Evolutionary conservation across 1,140 invertebrate species (phyloP), one percentile per base, ranked within the genome.

Genomic region (Bilobella aurantiaca): DNA sequence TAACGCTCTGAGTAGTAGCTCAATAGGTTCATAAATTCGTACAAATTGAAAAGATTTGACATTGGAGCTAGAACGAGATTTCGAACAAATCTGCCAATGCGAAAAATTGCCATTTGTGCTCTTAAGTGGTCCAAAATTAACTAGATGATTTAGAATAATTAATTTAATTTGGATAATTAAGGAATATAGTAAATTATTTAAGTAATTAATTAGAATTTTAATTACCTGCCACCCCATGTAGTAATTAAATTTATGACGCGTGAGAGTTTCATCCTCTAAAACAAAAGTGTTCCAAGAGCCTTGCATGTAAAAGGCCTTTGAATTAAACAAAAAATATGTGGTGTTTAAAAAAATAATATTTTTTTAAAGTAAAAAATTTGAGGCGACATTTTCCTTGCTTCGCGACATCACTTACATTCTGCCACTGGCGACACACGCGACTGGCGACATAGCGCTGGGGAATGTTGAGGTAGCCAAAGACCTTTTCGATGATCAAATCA

Each of bases 171-270:
- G n/a, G n/a, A n/a, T 31, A 32, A 32, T 31, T 46, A 62, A 34
- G 3, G 2, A 67, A 8, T 18, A 56, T 25, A 21, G 28, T 66
- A 30, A 64, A 29, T 42, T 21, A 18, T 62, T 5, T 18, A 1
- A 23, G n/a, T 21, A 67, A 47, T 68, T 16, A n/a, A 16, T 16
- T 58, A 31, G 5, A 29, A 58, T 31, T 30, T 42, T 28, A 32
- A 83, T n/a, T n/a, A n/a, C 82, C 76, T 88, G 85, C 84, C 89
- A 91, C 12, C 89, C 89, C 62, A 86, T 86, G 75, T 90, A 90
- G 71, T 90, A 89, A 75, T 90, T 90, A 74, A 84, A 91, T 74
- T 85, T 85, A 2, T 86, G 79, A 62, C 87, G 80, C 0, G 87
- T 90, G 1, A 92, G 76, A 0, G 87, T 89, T 12, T 78, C 81